Base-by-base conservation (phyloP, 1,140 invertebrate species). In the Amphibalanus amphitrite region DNA sequence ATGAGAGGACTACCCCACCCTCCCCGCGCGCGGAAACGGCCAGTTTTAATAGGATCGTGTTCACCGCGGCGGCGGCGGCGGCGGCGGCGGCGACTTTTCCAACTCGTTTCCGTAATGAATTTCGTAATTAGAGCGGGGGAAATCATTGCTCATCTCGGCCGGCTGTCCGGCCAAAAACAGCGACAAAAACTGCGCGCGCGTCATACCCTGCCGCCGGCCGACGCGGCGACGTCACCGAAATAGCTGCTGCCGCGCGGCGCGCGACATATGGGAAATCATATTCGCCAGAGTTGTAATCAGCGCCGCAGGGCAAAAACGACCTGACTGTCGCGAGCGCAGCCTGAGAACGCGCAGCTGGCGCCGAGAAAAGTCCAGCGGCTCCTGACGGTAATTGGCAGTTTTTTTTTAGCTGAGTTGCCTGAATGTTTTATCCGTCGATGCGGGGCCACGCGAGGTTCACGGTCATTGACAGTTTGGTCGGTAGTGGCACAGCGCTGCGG, bases 131-230 rank as follows among this genome's bases (percentile, higher is more conserved):
- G 20, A 59, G 20, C 47, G 47, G 47, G 47, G 47, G 47, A 59
- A 59, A 59, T 59, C 47, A 59, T 59, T 59, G 47, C 47, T 59
- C 47, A 59, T 59, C 47, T 59, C 47, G 47, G 47, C 47, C 47
- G 47, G 47, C 47, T 59, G 47, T 20, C 47, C 47, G 17, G 47
- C 17, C 47, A 59, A 59, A 59, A 59, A 59, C 47, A 20, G 47
- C 6, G 47, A 23, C 47, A 59, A 59, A 59, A 59, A 59, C 47
- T 8, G 6, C 6, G 47, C 47, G 33, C 47, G 47, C 47, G 47
- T 59, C 47, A 59, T 59, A 59, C 10, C 10, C 10, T 1, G 6
- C 47, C 20, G 47, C 10, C 47, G 6, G 47, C 23, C 1, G 47
- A 20, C 47, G 47, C 47, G 47, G 1, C 47, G 47, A 8, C 47